Evolutionary conservation across 2,888 invertebrate species (phyloP), one percentile per base, ranked within the genome.

Genomic region (Erpobdella octoculata): DNA sequence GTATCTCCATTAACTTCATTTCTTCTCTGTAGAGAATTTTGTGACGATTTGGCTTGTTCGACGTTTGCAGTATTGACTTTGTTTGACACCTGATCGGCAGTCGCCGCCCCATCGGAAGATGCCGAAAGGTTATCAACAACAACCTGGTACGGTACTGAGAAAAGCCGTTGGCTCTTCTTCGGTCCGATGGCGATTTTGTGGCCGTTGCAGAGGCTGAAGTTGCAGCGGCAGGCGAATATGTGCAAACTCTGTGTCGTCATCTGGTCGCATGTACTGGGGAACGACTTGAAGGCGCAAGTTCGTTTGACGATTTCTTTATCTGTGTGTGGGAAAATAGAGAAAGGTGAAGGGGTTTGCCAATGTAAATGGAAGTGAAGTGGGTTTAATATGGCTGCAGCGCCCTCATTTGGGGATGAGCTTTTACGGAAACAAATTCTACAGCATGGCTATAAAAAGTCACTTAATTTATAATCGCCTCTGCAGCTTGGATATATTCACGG

Each of bases 121-220:
- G n/a, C n/a, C n/a, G n/a, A n/a, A n/a, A n/a, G n/a, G n/a, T n/a
- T n/a, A n/a, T n/a, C 53, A 25, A 5, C 18, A 8, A 53, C 4
- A 8, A 28, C 21, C 12, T n/a, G 21, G 53, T 53, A n/a, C 4
- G 53, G 62, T 8, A 62, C 62, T 18, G 28, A 35, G 18, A 33
- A 62, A 62, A 28, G 33, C 35, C 62, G 28, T 18, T 62, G 31
- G 31, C 33, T 35, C 9, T 9, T n/a, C 33, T 18, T 31, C 21
- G 33, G 62, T 31, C 62, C 62, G n/a, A 62, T 6, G 12, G 35
- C 35, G 33, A 62, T 62, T 35, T 62, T 62, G 62, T 62, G 62
- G n/a, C 62, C 62, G 31, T 62, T 62, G 62, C 62, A 62, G 62
- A 62, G 31, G 25, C 33, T 35, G 31, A 62, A 62, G 62, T 62